Evolutionary conservation across 2,113 vertebrate species (phyloP), one percentile per base, ranked within the genome.

Genomic region (Phaethon lepturus): DNA sequence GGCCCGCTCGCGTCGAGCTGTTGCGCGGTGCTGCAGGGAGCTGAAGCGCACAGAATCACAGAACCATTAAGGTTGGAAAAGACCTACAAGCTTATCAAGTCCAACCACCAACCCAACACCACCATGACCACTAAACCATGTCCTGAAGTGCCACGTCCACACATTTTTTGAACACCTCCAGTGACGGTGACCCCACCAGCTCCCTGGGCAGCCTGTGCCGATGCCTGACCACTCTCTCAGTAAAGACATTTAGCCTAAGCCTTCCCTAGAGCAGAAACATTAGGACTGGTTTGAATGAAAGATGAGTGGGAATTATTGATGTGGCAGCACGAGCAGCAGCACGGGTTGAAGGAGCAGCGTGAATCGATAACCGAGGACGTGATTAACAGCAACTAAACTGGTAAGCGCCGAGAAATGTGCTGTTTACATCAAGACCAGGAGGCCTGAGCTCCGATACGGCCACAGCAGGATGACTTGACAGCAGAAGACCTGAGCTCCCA

Each of bases 371-470:
- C 28, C 2, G 1, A 69, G 38, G n/a, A 45, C 2, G 6, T 14
- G 58, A 94, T 69, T 67, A 95, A 60, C 29, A 45, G 90, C 90
- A 94, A 94, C 91, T 78, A 60, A 87, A 68, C 13, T 28, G 17
- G 40, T 85, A 87, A 95, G 55, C 66, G 20, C 84, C 38, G 45
- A 96, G 81, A 77, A 96, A 95, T 94, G 85, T 88, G 87, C 92
- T 91, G 69, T 47, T 82, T 87, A 20, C 35, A 85, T 42, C 33
- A 63, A 50, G 18, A 89, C 4, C 29, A n/a, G 52, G 49, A 81
- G 76, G 38, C 26, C 17, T 55, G 76, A 87, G 80, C 84, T 81
- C 45, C 3, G 24, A 90, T 87, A 87, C 93, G 5, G 14, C 35
- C 22, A 3, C 49, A 52, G 44, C 62, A 87, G 38, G 40, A 17